A percentile compares a stretch with the other conserved stretches of the same genome.
These are phyloP conservation scores for Capitella teleta DNA, from an alignment of 1,140 invertebrate species.

Conservation along the genomic window DNA sequence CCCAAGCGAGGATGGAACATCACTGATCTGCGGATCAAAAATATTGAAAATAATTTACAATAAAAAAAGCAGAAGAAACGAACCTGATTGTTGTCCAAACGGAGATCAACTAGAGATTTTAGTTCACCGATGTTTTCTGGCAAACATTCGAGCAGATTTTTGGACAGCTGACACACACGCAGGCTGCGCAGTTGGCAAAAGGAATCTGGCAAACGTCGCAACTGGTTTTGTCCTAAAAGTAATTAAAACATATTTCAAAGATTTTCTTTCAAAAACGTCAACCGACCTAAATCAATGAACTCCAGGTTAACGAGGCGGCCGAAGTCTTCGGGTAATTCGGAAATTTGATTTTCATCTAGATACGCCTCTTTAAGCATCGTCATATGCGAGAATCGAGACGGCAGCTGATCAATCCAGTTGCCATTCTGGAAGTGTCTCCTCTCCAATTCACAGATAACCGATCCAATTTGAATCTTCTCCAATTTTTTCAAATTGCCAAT, in stretches of 20 bases:
- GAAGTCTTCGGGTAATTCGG: slow-evolving; percentile 24
- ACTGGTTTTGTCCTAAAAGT: slow-evolving; percentile 25
- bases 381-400: slow-evolving; percentile 20
- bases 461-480: slow-evolving; percentile 25
- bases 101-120: slow-evolving; percentile 20
- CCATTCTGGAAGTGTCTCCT: slow-evolving; percentile 30
- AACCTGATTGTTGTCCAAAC: slow-evolving; percentile 32
- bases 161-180: slow-evolving; percentile 24
- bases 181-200: slow-evolving; percentile 24
- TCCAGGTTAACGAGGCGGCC: slow-evolving; percentile 23
- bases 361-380: slow-evolving; percentile 17
- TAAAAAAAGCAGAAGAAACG: background rate
- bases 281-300: slow-evolving; percentile 26
- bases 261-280: background rate
- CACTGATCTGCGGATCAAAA: slow-evolving; percentile 21
- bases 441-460: slow-evolving; percentile 28
- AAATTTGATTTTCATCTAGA: slow-evolving; percentile 30
- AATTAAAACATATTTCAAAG: background rate
- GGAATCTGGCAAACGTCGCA: slow-evolving; percentile 26
- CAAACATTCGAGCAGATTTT: slow-evolving; percentile 24
- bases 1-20: slow-evolving; percentile 27
- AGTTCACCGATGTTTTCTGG: slow-evolving; percentile 27
- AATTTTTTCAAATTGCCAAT: slow-evolving; percentile 20
- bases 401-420: slow-evolving; percentile 27
- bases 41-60: background rate